A percentile compares a stretch with the other conserved stretches of the same genome.
Conservation (phyloP, 2,113 vertebrate species). For the Eupsittula cactorum region DNA sequence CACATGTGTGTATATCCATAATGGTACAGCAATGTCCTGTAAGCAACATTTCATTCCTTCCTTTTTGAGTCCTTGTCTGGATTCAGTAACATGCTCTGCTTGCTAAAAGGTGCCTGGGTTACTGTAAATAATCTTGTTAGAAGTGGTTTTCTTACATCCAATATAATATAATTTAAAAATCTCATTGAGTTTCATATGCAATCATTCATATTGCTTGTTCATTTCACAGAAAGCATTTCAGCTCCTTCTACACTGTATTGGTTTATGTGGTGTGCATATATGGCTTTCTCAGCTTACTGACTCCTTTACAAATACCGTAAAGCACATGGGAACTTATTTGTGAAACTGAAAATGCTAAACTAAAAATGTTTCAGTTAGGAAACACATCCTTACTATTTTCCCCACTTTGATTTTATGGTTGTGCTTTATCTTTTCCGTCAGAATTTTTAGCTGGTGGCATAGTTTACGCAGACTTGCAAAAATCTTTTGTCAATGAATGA, state of each 20-base stretch:
- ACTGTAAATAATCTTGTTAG: neutral
- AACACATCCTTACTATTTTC: neutral
- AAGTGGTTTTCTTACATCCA: neutral
- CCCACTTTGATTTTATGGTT: neutral
- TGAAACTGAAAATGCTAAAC: neutral
- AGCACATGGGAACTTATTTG: neutral
- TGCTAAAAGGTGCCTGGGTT: neutral
- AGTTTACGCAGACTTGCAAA: neutral
- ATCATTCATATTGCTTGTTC: neutral
- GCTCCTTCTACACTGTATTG: neutral
- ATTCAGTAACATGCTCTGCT: neutral
- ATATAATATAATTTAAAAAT: neutral
- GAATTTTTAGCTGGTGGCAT: neutral
- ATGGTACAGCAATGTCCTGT: neutral
- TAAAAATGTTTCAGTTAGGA: neutral
- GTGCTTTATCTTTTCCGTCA: neutral
- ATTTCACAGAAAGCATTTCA: neutral
- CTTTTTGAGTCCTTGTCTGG: neutral
- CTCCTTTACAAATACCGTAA: neutral
- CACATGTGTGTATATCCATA: neutral
- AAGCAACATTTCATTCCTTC: neutral
- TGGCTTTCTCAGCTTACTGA: neutral
- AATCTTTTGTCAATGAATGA: neutral
- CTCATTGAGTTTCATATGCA: neutral
- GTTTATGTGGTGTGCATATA: neutral